Evolutionary conservation across 1,140 invertebrate species (phyloP), one percentile per base, ranked within the genome.

Genomic region (Psix sp.): DNA sequence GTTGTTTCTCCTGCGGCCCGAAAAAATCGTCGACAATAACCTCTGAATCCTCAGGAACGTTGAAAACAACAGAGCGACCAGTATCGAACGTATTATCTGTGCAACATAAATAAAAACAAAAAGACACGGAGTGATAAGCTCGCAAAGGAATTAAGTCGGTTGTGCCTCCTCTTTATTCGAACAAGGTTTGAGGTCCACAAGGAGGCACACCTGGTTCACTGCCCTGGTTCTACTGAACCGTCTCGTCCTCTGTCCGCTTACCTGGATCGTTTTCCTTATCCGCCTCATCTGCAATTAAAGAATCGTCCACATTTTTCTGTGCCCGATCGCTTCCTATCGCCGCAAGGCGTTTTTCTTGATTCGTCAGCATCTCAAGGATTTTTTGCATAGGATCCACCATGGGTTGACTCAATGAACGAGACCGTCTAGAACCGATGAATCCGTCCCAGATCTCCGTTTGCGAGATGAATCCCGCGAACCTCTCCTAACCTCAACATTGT

Each of bases 141-240:
- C 16, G 38, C 42, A 43, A 36, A 36, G 38, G 14, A 14, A 36
- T 9, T 20, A 11, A 39, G 24, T 60, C 56, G 56, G 56, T 38
- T n/a, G n/a, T n/a, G n/a, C n/a, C n/a, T n/a, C n/a, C n/a, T 62
- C 45, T 51, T 51, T 51, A 33, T 35, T 29, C 43, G 10, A 18
- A 6, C 6, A 38, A 46, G 16, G n/a, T 21, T 31, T 4, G 36
- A 35, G 42, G 33, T 59, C 33, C 9, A 16, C 29, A 38, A 46
- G 24, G 26, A 11, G 17, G 18, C 33, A 40, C 35, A 62, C n/a
- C n/a, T n/a, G n/a, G n/a, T n/a, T n/a, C n/a, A n/a, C n/a, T n/a
- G n/a, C n/a, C n/a, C n/a, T n/a, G 59, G 31, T 36, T 63, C 26
- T 20, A 29, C 5, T 4, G 29, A 63, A 36, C 39, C 48, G 46